Conservation (phyloP, 2,888 invertebrate species). For the Oligia strigilis region DNA sequence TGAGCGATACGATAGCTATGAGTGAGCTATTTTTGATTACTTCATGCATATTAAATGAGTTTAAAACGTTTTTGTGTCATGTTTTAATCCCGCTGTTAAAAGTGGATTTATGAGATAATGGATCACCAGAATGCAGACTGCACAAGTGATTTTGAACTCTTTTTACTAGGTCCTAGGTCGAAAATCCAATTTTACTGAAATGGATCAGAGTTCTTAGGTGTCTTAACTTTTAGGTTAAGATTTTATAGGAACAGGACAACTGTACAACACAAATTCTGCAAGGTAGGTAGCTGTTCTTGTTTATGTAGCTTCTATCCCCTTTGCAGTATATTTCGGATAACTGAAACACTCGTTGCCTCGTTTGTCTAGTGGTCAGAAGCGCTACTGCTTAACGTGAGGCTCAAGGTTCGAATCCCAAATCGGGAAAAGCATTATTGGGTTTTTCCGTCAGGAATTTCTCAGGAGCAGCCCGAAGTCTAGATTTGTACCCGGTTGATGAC, state of each 20-base stretch:
- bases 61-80: conserved; percentile 32
- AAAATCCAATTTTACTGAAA: background rate
- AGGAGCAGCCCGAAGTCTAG: background rate
- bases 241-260: background rate
- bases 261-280: background rate
- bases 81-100: conserved; percentile 28
- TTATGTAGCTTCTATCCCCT: too few species aligned
- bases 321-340: background rate
- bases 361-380: background rate
- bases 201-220: background rate
- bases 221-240: background rate
- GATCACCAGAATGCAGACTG: background rate
- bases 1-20: conserved; percentile 55
- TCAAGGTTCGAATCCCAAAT: background rate
- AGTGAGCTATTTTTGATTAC: conserved; percentile 47
- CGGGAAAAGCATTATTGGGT: background rate
- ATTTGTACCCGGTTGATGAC: too few species aligned
- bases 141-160: too few species aligned
- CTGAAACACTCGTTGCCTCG: background rate
- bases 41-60: conserved; percentile 52
- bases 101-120: conserved; percentile 28
- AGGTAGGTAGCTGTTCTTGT: background rate
- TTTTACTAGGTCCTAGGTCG: background rate
- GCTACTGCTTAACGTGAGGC: background rate
- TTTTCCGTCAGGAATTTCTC: background rate